Evolutionary conservation across 2,797 vertebrate genomes (phyloP), one percentile per base, ranked within the genome.

Genomic region (Hybognathus amarus): DNA sequence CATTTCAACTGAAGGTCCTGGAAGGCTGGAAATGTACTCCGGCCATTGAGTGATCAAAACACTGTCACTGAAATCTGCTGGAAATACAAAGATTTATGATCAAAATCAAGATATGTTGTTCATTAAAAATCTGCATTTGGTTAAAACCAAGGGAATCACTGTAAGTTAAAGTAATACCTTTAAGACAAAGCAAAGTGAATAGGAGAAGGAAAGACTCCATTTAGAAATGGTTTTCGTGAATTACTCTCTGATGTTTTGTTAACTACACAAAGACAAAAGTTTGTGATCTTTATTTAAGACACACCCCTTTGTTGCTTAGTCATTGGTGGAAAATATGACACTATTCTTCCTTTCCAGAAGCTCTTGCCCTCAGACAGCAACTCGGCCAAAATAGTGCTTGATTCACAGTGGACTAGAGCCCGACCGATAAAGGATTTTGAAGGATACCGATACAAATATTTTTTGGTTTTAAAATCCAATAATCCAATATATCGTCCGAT

Each of bases 41-140:
- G 85, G 87, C 87, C 89, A 90, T 36, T 89, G 88, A 80, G 78
- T 85, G 54, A 90, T 88, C 78, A 80, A 33, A 50, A 88, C 84
- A 20, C 71, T 64, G 10, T 74, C 52, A 86, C 71, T 71, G 76
- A 56, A 77, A 40, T 66, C 88, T 83, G 54, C 50, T 80, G 68
- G 6, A 82, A 40, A 85, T 27, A 68, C 30, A 66, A 86, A 42
- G 11, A 75, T 9, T 54, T 3, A 75, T 10, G 12, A 27, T 12
- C 27, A n/a, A 59, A 73, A 17, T 38, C 9, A 68, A 12, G 7
- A 68, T 30, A 30, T 6, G 6, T 47, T 18, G 11, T 47, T 20
- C 8, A 47, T 45, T 27, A 33, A 7, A 18, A 45, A 30, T 5
- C 9, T 27, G 71, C 18, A 61, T 63, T 20, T 71, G 17, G 6